Percentiles rank a stretch among this genome's conserved stretches.
Evolutionary conservation across 2,797 vertebrate species (phyloP).

Genomic region (Nyctalus aviator): DNA sequence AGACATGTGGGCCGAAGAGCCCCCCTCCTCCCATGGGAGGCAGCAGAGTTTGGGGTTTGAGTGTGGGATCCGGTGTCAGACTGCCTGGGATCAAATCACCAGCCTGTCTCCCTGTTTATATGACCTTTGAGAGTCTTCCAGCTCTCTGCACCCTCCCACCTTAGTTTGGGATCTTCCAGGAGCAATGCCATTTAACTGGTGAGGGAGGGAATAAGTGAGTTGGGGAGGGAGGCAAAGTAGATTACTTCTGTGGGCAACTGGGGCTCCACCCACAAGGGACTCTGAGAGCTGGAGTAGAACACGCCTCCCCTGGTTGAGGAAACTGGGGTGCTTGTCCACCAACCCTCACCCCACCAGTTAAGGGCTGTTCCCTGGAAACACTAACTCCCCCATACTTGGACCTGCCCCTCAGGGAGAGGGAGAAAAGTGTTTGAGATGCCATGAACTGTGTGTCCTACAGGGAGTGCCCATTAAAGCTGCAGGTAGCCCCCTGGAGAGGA

Average conservation of each 20-base stretch:
- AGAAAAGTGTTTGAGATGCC: background rate
- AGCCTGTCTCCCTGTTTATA: background rate
- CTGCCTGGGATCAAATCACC: background rate
- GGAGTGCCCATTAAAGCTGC: background rate
- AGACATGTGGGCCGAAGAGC: background rate
- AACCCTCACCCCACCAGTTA: background rate
- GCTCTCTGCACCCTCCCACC: background rate
- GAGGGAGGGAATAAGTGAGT: background rate
- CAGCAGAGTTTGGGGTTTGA: background rate
- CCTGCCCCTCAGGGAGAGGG: background rate
- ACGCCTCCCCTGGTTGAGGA: background rate
- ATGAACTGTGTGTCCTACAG: too few relatives aligned
- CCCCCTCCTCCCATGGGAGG: background rate
- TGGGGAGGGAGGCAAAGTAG: background rate
- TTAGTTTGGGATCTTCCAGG: background rate
- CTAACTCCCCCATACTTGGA: rapidly evolving
- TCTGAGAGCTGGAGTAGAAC: background rate
- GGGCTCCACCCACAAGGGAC: too few relatives aligned
- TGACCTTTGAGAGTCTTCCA: background rate
- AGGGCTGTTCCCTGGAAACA: background rate
- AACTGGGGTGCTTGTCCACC: background rate
- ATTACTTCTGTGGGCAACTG: background rate
- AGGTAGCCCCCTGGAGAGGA: background rate
- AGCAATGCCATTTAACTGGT: background rate
- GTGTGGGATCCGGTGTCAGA: background rate